Evolutionary conservation across 2,888 invertebrate genomes (phyloP), one percentile per base, ranked within the genome.

Genomic region (Ectemnius cavifrons): DNA sequence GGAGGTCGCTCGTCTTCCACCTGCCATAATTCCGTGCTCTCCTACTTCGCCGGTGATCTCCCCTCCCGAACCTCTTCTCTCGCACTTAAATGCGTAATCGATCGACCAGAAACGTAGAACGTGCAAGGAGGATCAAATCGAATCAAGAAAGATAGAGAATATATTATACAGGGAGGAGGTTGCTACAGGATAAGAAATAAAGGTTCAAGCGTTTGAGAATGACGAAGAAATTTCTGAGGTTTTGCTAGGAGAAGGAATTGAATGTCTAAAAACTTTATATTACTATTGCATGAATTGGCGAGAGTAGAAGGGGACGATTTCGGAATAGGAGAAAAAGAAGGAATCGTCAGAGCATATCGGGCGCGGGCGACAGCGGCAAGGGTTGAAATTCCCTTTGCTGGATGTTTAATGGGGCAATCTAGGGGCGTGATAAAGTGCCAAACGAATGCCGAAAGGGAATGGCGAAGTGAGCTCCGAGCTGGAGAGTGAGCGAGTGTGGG

Each of bases 321-420:
- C 37, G 49, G 65, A 68, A 72, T 71, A 60, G 60, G 65, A 63
- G 70, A 60, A 64, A 63, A 20, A 66, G 5, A 37, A 4, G 28
- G 16, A 49, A 23, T n/a, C 18, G 8, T 46, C 16, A 11, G 13
- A 6, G 23, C 28, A 18, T 37, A 27, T 37, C 47, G 58, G 63
- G 6, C 63, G 56, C 5, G 46, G 67, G 62, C 47, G 65, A 23
- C 23, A 64, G 23, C 58, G 49, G 13, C 62, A 60, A 85, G 86
- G 84, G 86, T 85, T 79, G 82, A 83, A 82, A 89, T 89, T 89
- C 90, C 83, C 90, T 90, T 90, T 91, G 88, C 88, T 90, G 89
- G 89, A 90, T 89, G 89, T 89, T 91, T 90, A 90, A 91, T 91
- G 90, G 85, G 85, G 87, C 90, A 90, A 91, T 90, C 90, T 89